Conservation (phyloP, 2,888 invertebrate genomes). For the Dryocosmus kuriphilus region DNA sequence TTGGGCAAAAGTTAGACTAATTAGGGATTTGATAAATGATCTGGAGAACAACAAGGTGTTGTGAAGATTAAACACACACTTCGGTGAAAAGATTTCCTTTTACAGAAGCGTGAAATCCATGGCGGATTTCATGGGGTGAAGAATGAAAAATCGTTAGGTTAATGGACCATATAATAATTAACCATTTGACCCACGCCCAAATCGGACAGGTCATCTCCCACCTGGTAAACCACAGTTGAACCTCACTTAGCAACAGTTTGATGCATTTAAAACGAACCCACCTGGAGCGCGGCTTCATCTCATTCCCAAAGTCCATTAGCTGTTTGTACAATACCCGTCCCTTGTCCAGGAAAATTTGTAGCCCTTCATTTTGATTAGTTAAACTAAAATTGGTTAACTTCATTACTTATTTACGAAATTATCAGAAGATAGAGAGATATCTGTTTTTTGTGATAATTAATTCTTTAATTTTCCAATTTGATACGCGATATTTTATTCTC, state of each 20-base stretch:
- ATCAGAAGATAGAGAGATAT: no score
- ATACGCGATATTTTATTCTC: not conserved
- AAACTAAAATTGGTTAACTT: not conserved
- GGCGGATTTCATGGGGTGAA: conserved; percentile 9
- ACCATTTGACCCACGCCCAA: conserved; percentile 60
- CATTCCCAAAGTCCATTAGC: conserved; percentile 66
- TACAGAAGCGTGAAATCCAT: conserved; percentile 22
- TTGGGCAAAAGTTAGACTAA: not conserved
- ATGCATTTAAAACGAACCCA: conserved; percentile 67
- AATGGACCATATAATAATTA: conserved; percentile 68
- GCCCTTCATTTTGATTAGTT: not conserved
- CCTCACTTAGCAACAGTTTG: conserved; percentile 66
- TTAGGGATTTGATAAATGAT: conserved; percentile 12
- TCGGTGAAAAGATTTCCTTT: conserved; percentile 3
- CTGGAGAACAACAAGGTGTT: not conserved
- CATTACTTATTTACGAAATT: not conserved
- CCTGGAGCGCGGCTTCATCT: conserved; percentile 66
- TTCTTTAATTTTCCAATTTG: not conserved
- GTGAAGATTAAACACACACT: conserved; percentile 7
- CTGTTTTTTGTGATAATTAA: no score
- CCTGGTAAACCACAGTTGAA: conserved; percentile 54
- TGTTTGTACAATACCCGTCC: conserved; percentile 62
- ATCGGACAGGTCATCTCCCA: conserved; percentile 55
- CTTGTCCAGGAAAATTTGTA: no score
- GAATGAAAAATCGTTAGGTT: conserved; percentile 64